Conservation (phyloP, 2,888 invertebrate genomes). For the Athripsodes cinereus region DNA sequence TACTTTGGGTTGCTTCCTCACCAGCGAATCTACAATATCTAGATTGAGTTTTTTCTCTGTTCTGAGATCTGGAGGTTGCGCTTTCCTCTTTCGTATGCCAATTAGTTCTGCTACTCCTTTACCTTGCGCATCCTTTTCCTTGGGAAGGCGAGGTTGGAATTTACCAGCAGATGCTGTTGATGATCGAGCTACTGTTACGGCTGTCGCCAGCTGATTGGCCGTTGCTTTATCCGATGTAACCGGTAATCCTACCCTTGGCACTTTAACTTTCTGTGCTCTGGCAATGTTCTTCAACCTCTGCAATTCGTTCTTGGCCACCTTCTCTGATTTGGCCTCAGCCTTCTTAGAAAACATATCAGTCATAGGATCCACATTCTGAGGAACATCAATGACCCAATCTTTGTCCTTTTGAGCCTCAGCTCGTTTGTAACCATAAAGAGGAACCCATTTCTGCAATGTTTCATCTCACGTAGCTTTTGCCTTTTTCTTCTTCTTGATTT, state of each 20-base stretch:
- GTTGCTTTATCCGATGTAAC: conserved; percentile 70
- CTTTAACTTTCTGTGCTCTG: conserved; percentile 69
- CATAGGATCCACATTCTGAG: conserved; percentile 76
- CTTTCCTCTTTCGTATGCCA: conserved; percentile 62
- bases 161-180: conserved; percentile 96
- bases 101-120: conserved; percentile 65
- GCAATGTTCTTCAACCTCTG: conserved; percentile 92
- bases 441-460: conserved; percentile 65
- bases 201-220: conserved; percentile 68
- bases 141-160: conserved; percentile 83
- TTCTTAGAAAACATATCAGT: conserved; percentile 88
- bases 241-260: conserved; percentile 78
- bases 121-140: conserved; percentile 79
- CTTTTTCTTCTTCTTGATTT: conserved; percentile 85
- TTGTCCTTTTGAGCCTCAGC: conserved; percentile 80
- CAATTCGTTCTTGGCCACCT: conserved; percentile 92
- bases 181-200: conserved; percentile 76
- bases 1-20: conserved; percentile 71
- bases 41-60: conserved; percentile 66
- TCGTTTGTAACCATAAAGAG: conserved; percentile 65
- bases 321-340: conserved; percentile 74
- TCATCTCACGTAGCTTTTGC: conserved; percentile 83
- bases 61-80: conserved; percentile 55
- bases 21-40: conserved; percentile 64
- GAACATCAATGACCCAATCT: conserved; percentile 93